Evolutionary conservation across 2,797 vertebrate genomes (phyloP).

Genomic region (Ctenosaura bakeri): DNA sequence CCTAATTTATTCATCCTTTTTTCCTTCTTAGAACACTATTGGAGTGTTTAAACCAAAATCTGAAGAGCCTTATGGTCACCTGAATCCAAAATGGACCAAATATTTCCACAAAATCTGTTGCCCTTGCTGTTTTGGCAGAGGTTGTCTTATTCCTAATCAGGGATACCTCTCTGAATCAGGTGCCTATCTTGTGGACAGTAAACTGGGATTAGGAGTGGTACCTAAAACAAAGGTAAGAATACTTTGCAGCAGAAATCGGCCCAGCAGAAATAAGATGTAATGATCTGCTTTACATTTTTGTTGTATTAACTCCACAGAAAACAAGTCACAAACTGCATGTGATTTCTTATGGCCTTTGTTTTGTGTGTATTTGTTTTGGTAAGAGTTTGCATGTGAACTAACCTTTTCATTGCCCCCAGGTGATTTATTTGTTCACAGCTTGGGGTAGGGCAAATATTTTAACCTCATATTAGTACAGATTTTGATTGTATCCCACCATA

Average conservation of each 20-base stretch:
- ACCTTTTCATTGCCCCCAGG: neutral
- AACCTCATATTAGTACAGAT: neutral
- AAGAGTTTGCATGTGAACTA: neutral
- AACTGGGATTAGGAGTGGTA: slow-evolving; percentile 91
- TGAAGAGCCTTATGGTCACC: slow-evolving; percentile 97
- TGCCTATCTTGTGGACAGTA: slow-evolving; percentile 93
- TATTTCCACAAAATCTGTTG: slow-evolving; percentile 98
- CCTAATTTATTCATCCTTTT: neutral
- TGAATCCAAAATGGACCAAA: slow-evolving; percentile 99
- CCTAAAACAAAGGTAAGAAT: slow-evolving; percentile 95
- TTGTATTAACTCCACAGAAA: neutral
- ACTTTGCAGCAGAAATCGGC: neutral
- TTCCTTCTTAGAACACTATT: slow-evolving; percentile 87
- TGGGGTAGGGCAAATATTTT: neutral
- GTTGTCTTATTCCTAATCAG: slow-evolving; percentile 96
- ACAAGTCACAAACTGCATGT: neutral
- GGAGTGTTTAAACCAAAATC: slow-evolving; percentile 99
- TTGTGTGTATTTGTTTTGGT: neutral
- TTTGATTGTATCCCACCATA: neutral
- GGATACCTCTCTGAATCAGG: slow-evolving; percentile 97
- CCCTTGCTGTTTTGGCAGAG: slow-evolving; percentile 97
- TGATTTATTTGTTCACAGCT: neutral
- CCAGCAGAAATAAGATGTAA: neutral
- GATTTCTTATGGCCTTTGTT: neutral
- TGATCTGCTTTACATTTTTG: neutral